phyloP scores from a whole-genome alignment of 2,113 vertebrate species.

The Psittacus erithacus region DNA sequence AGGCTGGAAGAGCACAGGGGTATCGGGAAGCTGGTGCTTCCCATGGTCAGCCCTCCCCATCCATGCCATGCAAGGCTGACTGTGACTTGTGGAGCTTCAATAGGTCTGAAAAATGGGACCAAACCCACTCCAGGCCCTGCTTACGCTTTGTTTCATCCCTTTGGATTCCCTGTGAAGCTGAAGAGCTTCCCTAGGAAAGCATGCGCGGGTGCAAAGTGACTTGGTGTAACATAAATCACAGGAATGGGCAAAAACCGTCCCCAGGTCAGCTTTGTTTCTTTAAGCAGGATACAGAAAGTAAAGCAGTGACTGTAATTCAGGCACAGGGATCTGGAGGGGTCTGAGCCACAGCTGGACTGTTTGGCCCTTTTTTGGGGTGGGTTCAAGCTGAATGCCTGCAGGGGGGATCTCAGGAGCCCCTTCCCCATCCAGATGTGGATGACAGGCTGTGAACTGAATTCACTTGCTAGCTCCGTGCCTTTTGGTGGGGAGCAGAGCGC shows the following conservation, averaged over 20 bases:
- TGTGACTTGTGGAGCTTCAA: background rate
- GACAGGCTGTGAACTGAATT: background rate
- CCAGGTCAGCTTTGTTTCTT: background rate
- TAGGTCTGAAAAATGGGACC: background rate
- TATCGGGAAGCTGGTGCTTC: background rate
- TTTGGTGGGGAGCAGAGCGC: background rate
- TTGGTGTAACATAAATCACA: background rate
- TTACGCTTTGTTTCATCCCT: background rate
- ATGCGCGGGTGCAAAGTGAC: accelerated
- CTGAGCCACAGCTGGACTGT: background rate
- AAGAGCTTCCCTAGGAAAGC: background rate
- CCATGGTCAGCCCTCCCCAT: background rate
- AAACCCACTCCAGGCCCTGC: accelerated
- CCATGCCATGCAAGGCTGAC: accelerated
- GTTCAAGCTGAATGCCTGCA: background rate
- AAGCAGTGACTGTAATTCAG: background rate
- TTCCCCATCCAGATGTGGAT: background rate
- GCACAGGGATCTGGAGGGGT: too few species aligned
- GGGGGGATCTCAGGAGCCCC: background rate
- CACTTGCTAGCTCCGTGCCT: too few species aligned
- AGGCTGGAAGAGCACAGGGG: background rate
- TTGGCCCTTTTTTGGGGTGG: background rate
- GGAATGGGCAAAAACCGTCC: accelerated
- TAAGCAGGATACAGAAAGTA: background rate
- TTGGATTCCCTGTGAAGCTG: background rate